phyloP scores from a whole-genome alignment of 1,140 invertebrate species.

The Penaeus indicus region DNA sequence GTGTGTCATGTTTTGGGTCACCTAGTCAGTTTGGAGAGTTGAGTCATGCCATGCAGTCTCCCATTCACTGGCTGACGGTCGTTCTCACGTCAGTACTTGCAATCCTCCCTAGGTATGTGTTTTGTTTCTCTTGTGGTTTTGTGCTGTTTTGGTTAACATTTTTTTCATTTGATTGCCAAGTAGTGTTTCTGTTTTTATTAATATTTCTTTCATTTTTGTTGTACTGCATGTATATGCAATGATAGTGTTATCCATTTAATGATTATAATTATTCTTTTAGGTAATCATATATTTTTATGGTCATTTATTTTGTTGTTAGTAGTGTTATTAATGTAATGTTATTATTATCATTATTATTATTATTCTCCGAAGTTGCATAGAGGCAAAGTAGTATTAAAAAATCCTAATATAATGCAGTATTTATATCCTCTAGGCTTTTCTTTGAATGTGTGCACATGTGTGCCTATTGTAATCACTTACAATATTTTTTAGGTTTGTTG shows the following conservation, averaged over 20 bases:
- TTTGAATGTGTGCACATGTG: not conserved
- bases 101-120: constrained; percentile 84
- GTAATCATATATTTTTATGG: not conserved
- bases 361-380: no score
- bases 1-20: constrained; percentile 83
- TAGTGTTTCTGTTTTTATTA: no score
- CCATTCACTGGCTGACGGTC: constrained; percentile 85
- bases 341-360: no score
- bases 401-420: no score
- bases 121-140: not conserved
- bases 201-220: no score
- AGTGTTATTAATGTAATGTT: not conserved
- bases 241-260: not conserved
- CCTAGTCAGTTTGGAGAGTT: constrained; percentile 90
- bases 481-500: constrained; percentile 39
- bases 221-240: no score
- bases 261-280: not conserved
- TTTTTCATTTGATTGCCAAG: not conserved
- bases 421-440: no score
- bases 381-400: no score
- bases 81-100: constrained; percentile 82
- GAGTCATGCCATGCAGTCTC: constrained; percentile 80
- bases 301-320: not conserved
- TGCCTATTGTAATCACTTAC: not conserved
- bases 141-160: not conserved